Evolutionary conservation across 2,888 invertebrate genomes (phyloP).

Genomic region (Gastracanthus pulcherrimus): DNA sequence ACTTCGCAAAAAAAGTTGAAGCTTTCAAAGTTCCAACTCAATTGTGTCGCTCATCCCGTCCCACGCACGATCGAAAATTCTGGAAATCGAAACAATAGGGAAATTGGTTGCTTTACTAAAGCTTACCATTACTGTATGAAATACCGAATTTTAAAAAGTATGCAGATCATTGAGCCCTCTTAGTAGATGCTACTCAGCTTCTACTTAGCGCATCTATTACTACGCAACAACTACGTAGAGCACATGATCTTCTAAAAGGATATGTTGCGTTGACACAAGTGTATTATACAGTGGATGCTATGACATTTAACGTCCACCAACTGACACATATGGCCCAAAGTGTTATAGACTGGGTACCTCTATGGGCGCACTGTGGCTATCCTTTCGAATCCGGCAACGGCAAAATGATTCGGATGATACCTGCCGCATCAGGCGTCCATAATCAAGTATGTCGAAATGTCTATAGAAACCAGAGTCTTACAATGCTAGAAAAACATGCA

Average conservation of each 20-base stretch:
- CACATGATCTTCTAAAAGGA: neutral
- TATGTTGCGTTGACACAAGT: neutral
- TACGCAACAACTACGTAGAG: neutral
- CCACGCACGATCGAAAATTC: slow-evolving; percentile 30
- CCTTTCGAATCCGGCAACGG: slow-evolving; percentile 6
- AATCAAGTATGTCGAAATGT: slow-evolving; percentile 6
- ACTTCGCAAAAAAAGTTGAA: slow-evolving; percentile 8
- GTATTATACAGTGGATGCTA: neutral
- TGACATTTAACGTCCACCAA: slow-evolving; percentile 11
- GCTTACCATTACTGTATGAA: neutral
- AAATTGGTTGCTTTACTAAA: slow-evolving; percentile 4
- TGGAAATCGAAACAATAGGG: slow-evolving; percentile 7
- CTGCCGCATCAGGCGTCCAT: neutral
- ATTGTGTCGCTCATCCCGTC: slow-evolving; percentile 41
- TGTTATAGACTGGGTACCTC: neutral
- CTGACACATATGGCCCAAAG: neutral
- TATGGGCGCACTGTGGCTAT: slow-evolving; percentile 15
- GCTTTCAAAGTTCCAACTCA: slow-evolving; percentile 33
- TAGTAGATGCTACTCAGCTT: neutral
- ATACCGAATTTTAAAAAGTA: neutral
- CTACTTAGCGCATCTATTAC: neutral
- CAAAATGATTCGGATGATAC: neutral
- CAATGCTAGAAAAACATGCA: neutral
- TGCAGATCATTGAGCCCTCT: neutral
- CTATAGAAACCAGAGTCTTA: neutral